These are phyloP conservation scores for Clarias pachynema DNA, from an alignment of 2,797 vertebrate genomes.

Conservation along the genomic window DNA sequence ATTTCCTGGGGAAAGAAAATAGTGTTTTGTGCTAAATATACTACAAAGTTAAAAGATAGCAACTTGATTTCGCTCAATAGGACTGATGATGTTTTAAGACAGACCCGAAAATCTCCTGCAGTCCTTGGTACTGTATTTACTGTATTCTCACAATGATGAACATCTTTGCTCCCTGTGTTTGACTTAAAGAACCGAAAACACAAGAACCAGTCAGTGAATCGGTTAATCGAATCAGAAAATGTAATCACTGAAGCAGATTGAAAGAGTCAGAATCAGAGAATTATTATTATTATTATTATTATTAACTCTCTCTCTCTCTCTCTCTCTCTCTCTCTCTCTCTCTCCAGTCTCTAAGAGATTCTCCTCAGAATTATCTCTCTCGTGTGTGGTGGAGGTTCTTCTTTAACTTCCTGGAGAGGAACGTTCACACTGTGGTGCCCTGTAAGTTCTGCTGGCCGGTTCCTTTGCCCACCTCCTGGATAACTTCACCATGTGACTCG, in stretches of 20 bases:
- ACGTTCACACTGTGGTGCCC: slow-evolving; percentile 78
- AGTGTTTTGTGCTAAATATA: too few relatives aligned
- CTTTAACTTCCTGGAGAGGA: slow-evolving; percentile 85
- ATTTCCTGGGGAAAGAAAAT: too few relatives aligned
- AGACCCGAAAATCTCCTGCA: background rate
- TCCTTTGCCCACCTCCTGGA: slow-evolving; percentile 78
- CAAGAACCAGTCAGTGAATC: background rate
- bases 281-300: slow-evolving; percentile 3
- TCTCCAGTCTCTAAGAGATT: slow-evolving; percentile 77
- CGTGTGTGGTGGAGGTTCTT: slow-evolving; percentile 83
- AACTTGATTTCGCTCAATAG: too few relatives aligned
- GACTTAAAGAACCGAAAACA: background rate
- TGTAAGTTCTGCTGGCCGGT: slow-evolving; percentile 83
- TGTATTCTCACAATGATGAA: background rate
- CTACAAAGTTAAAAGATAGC: too few relatives aligned
- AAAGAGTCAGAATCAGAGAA: background rate
- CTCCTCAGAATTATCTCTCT: slow-evolving; percentile 81
- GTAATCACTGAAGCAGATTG: background rate
- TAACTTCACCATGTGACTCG: slow-evolving; percentile 81
- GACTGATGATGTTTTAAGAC: too few relatives aligned
- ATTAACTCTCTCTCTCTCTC: background rate
- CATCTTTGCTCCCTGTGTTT: background rate
- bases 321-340: background rate
- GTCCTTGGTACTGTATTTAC: background rate
- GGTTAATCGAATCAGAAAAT: background rate